phyloP scores from a whole-genome alignment of 2,797 vertebrate genomes.

The Peromyscus eremicus region DNA sequence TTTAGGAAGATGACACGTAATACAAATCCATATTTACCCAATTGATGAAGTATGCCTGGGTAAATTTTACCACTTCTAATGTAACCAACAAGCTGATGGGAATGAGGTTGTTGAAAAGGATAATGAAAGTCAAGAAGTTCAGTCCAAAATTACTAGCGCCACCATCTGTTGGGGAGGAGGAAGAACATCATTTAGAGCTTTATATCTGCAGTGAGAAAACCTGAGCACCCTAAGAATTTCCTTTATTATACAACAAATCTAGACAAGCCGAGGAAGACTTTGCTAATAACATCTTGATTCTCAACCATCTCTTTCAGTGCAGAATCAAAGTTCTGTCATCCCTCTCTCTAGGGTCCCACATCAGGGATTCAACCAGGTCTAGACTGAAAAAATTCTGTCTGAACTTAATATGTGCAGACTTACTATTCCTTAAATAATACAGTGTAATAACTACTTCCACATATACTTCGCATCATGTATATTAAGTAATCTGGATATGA shows the following conservation, averaged over 20 bases:
- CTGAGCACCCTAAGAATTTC: neutral
- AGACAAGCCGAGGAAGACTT: neutral
- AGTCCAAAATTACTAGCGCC: slow-evolving; percentile 99
- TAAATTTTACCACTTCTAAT: slow-evolving; percentile 99
- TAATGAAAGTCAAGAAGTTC: slow-evolving; percentile 99
- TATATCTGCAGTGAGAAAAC: neutral
- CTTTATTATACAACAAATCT: neutral
- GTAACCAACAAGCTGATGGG: slow-evolving; percentile 99
- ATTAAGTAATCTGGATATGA: neutral
- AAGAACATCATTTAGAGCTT: slow-evolving; percentile 55
- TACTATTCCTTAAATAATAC: neutral
- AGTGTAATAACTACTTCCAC: neutral
- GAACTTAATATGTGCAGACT: neutral
- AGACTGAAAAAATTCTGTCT: neutral
- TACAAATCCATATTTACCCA: slow-evolving; percentile 93
- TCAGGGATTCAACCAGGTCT: neutral
- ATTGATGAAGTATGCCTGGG: slow-evolving; percentile 99
- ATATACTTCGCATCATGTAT: neutral
- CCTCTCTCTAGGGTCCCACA: too few species aligned
- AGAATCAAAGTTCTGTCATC: neutral
- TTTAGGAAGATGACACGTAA: slow-evolving; percentile 3
- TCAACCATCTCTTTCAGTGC: slow-evolving; percentile 1
- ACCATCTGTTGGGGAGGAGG: slow-evolving; percentile 91
- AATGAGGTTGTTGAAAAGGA: slow-evolving; percentile 99
- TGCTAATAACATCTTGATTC: neutral